phyloP scores from a whole-genome alignment of 2,888 invertebrate genomes.

The Microctonus hyperodae region DNA sequence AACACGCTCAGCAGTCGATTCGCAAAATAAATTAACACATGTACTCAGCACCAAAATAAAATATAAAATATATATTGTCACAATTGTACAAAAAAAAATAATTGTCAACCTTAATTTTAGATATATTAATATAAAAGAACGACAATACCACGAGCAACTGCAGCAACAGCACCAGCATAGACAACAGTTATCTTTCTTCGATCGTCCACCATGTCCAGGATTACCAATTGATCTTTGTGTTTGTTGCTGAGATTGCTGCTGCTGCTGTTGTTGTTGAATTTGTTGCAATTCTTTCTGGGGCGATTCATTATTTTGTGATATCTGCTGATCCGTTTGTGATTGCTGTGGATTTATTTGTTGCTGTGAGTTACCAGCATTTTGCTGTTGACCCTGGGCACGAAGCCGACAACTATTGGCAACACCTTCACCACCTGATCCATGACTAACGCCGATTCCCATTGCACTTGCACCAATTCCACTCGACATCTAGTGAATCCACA shows the following conservation, averaged over 20 bases:
- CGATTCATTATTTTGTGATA: slow-evolving; percentile 32
- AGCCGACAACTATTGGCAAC: slow-evolving; percentile 57
- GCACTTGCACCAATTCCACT: slow-evolving; percentile 61
- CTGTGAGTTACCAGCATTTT: slow-evolving; percentile 38
- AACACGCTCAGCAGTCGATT: neutral
- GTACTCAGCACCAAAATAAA: neutral
- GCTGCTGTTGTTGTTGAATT: slow-evolving; percentile 56
- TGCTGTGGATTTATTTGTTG: slow-evolving; percentile 48
- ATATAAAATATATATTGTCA: too few species aligned
- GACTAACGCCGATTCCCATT: slow-evolving; percentile 61
- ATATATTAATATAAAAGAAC: slow-evolving; percentile 42
- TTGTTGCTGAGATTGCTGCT: slow-evolving; percentile 48
- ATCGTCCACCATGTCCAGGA: slow-evolving; percentile 65
- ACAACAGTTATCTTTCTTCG: slow-evolving; percentile 69
- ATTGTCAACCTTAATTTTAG: too few species aligned
- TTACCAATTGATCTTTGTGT: slow-evolving; percentile 53
- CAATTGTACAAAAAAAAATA: neutral
- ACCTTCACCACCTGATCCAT: slow-evolving; percentile 56
- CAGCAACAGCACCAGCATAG: slow-evolving; percentile 72
- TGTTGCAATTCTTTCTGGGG: slow-evolving; percentile 25
- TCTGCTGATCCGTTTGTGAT: slow-evolving; percentile 43
- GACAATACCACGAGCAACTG: slow-evolving; percentile 67
- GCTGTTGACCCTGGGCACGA: slow-evolving; percentile 52
- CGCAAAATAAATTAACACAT: neutral
- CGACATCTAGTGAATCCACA: slow-evolving; percentile 52